Conservation (phyloP, 2,888 invertebrate genomes). For the Drosophila borealis region DNA sequence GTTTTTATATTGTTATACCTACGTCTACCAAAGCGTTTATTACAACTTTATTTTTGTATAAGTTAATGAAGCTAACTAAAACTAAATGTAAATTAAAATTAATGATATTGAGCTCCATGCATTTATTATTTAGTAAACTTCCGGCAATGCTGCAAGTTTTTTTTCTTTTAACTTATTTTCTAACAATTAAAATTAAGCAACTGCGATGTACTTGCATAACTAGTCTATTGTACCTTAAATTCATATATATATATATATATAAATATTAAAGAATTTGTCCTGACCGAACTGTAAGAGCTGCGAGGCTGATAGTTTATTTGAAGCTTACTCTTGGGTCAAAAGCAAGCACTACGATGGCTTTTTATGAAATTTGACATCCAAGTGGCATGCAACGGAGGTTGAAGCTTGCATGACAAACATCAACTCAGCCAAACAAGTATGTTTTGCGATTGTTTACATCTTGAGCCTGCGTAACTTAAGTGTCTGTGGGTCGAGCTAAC, state of each 20-base stretch:
- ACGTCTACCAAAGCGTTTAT: conserved; percentile 57
- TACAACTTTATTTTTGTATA: conserved; percentile 38
- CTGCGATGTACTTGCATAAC: conserved; percentile 11
- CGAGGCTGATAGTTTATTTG: too few species aligned
- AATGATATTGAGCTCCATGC: conserved; percentile 11
- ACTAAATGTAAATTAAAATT: conserved; percentile 14
- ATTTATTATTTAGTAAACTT: conserved; percentile 16
- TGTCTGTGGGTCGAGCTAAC: too few species aligned
- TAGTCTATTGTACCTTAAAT: conserved; percentile 27
- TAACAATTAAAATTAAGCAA: neutral
- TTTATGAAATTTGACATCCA: too few species aligned
- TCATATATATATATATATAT: neutral
- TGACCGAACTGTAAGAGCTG: too few species aligned
- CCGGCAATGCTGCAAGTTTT: conserved; percentile 2
- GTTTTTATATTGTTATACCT: conserved; percentile 14
- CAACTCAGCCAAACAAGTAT: too few species aligned
- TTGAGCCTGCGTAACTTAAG: too few species aligned
- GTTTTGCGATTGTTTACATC: too few species aligned
- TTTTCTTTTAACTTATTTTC: conserved; percentile 1
- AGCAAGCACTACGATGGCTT: too few species aligned
- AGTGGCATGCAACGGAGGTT: too few species aligned
- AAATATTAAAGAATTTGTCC: neutral
- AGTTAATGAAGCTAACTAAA: conserved; percentile 7
- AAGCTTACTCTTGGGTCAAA: too few species aligned
- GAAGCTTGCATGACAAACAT: too few species aligned